These are phyloP conservation scores for Amiota communis DNA, from an alignment of 2,888 invertebrate genomes.

Conservation along the genomic window DNA sequence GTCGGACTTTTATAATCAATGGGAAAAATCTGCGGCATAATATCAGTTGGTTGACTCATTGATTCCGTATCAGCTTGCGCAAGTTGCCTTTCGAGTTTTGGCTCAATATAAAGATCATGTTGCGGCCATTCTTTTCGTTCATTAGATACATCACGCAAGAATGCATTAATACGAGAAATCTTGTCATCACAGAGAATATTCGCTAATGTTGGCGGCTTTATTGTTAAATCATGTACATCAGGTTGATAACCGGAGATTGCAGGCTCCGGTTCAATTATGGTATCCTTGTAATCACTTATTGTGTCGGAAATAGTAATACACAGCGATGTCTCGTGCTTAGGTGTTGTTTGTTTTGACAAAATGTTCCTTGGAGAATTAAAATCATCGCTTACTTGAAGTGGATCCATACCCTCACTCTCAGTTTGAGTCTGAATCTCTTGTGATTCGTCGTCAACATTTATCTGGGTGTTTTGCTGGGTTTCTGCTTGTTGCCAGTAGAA, in stretches of 20 bases:
- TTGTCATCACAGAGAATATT: slow-evolving; percentile 48
- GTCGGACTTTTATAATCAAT: too few relatives aligned
- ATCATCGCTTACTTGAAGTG: slow-evolving; percentile 56
- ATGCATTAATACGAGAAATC: slow-evolving; percentile 64
- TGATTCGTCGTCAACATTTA: not conserved
- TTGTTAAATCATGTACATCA: slow-evolving; percentile 25
- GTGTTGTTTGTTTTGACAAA: slow-evolving; percentile 55
- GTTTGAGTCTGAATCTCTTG: not conserved
- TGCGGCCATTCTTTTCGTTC: slow-evolving; percentile 48
- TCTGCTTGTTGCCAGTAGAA: slow-evolving; percentile 16
- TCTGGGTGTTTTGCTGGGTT: slow-evolving; percentile 6
- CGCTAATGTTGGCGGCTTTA: slow-evolving; percentile 39
- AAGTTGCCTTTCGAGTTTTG: slow-evolving; percentile 40
- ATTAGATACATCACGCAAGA: slow-evolving; percentile 67
- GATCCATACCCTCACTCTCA: slow-evolving; percentile 56
- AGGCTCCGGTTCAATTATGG: slow-evolving; percentile 54
- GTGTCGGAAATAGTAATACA: slow-evolving; percentile 56
- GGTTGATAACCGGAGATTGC: slow-evolving; percentile 27
- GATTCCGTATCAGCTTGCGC: slow-evolving; percentile 63
- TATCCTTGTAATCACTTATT: slow-evolving; percentile 39
- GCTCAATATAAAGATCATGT: slow-evolving; percentile 32
- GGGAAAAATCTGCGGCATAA: slow-evolving; percentile 24
- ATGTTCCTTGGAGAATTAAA: slow-evolving; percentile 42
- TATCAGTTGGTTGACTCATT: slow-evolving; percentile 51
- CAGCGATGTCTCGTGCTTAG: slow-evolving; percentile 27